Percentiles rank a stretch among this genome's conserved stretches.
Conservation (phyloP, 2,888 invertebrate species). For the Mechanitis messenoides region DNA sequence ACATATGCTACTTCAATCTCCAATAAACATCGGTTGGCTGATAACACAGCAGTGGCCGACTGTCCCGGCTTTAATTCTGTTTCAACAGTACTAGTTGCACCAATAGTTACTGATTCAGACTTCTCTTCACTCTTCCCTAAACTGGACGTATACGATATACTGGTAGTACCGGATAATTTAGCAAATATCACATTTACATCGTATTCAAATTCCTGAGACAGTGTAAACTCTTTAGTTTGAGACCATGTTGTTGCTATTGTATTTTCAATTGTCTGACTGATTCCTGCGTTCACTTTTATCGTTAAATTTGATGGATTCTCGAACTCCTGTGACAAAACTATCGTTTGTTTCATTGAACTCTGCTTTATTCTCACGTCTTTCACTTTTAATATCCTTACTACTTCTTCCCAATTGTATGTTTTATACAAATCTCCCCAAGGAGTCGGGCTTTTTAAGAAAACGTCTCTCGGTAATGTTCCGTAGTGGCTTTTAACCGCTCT, state of each 20-base stretch:
- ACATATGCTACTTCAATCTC: constrained; percentile 51
- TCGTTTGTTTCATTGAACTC: constrained; percentile 40
- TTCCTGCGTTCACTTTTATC: constrained; percentile 58
- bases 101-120: constrained; percentile 49
- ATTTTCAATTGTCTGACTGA: constrained; percentile 56
- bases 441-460: constrained; percentile 54
- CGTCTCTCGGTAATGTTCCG: constrained; percentile 41
- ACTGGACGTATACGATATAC: constrained; percentile 46
- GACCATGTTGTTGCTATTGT: constrained; percentile 54
- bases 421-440: constrained; percentile 63
- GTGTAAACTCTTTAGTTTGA: constrained; percentile 40
- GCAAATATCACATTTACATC: constrained; percentile 50
- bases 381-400: constrained; percentile 40
- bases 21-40: constrained; percentile 48
- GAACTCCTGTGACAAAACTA: constrained; percentile 51
- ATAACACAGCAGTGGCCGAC: constrained; percentile 48
- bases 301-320: constrained; percentile 50
- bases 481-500: constrained; percentile 43
- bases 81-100: constrained; percentile 51
- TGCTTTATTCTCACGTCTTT: constrained; percentile 38
- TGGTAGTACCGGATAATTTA: constrained; percentile 46
- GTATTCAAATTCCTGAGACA: constrained; percentile 53
- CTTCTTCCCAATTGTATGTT: constrained; percentile 52
- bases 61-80: constrained; percentile 53
- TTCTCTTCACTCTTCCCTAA: constrained; percentile 56